phyloP scores from a whole-genome alignment of 2,797 vertebrate species.

The Rousettus madagascariensis region DNA sequence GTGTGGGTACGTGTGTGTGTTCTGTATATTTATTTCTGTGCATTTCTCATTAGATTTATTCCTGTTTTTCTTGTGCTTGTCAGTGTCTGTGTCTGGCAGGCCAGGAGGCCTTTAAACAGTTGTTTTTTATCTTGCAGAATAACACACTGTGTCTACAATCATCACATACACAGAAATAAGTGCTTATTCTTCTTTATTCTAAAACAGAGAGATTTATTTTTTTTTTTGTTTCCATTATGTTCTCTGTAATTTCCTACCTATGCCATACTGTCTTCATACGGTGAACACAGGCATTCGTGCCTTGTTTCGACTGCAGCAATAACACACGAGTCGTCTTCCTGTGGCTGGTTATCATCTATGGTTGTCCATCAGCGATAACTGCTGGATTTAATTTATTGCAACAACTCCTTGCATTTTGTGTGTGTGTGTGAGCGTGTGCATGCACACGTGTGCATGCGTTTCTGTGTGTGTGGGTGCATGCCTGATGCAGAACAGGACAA shows the following conservation, averaged over 20 bases:
- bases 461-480: rapidly evolving
- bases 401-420: background rate
- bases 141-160: background rate
- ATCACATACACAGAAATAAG: background rate
- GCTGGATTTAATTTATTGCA: background rate
- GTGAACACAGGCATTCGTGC: background rate
- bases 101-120: background rate
- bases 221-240: background rate
- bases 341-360: background rate
- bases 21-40: background rate
- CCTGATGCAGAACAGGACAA: no score
- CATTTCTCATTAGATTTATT: background rate
- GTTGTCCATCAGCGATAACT: background rate
- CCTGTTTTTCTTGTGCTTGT: background rate
- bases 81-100: background rate
- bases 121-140: background rate
- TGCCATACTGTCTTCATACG: background rate
- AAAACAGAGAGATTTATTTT: background rate
- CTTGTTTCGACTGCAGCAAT: background rate
- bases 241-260: background rate
- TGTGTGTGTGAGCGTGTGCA: no score
- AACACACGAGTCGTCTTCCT: background rate
- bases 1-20: background rate
- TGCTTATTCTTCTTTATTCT: background rate
- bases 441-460: no score